These are phyloP conservation scores for Pyrrhosoma nymphula DNA, from an alignment of 2,888 invertebrate species.

Conservation along the genomic window DNA sequence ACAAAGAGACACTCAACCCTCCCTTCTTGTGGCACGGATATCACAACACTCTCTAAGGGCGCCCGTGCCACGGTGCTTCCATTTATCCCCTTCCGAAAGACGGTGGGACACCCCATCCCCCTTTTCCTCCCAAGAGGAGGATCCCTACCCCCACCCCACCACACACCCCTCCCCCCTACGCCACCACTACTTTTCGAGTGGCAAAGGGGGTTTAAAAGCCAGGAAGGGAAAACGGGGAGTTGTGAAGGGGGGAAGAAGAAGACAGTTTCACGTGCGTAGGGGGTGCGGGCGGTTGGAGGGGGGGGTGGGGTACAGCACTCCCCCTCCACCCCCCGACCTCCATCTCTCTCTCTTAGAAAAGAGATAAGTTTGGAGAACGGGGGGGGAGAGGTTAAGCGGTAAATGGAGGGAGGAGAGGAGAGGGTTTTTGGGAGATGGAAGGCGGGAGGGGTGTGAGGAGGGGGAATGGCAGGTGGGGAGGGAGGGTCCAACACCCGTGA, in stretches of 20 bases:
- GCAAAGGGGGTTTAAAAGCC: neutral
- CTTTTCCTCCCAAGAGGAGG: no score
- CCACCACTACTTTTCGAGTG: neutral
- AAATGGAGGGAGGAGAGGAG: neutral
- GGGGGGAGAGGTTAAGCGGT: neutral
- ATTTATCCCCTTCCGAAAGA: constrained; percentile 50
- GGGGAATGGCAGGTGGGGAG: no score
- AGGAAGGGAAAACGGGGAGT: neutral
- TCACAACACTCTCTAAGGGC: constrained; percentile 40
- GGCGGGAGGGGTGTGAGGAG: no score
- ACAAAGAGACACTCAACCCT: neutral
- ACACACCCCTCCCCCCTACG: neutral
- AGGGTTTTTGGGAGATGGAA: neutral
- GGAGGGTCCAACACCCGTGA: neutral
- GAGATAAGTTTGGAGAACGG: neutral
- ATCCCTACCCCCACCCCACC: no score
- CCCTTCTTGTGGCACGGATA: neutral
- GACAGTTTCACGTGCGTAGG: neutral
- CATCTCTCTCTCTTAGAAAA: neutral
- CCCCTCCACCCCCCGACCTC: neutral
- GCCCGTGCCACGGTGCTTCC: constrained; percentile 46
- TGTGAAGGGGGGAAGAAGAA: neutral
- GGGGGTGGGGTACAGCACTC: neutral
- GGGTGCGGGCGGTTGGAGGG: neutral
- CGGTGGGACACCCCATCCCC: neutral